phyloP scores from a whole-genome alignment of 2,113 vertebrate genomes.

The Periophthalmus modestus region DNA sequence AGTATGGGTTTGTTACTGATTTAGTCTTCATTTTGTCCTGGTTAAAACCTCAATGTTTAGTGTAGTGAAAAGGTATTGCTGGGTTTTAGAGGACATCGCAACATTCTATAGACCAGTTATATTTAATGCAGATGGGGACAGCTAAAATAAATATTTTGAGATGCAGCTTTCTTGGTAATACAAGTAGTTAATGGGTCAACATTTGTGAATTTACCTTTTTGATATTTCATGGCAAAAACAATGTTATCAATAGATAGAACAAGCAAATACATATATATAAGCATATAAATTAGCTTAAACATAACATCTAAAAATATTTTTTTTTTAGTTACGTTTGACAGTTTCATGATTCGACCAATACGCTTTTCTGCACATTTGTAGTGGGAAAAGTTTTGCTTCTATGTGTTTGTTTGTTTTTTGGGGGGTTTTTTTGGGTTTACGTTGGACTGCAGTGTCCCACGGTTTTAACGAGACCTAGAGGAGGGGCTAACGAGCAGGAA shows the following conservation, averaged over 20 bases:
- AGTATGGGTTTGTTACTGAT: no score
- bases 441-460: not conserved
- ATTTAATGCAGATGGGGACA: no score
- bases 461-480: slow-evolving; percentile 2
- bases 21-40: no score
- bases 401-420: not conserved
- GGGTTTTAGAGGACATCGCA: not conserved
- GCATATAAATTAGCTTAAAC: not conserved
- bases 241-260: no score
- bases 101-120: no score
- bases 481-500: slow-evolving; percentile 6
- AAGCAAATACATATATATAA: no score
- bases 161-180: no score
- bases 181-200: no score
- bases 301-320: not conserved
- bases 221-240: no score
- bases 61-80: not conserved
- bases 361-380: not conserved
- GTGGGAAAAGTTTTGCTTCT: not conserved
- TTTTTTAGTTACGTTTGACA: not conserved
- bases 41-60: not conserved
- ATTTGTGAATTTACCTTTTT: no score
- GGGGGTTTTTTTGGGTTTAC: not conserved
- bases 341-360: not conserved
- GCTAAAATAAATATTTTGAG: no score